phyloP scores from a whole-genome alignment of 2,888 invertebrate species.

The Stenodema calcarata region DNA sequence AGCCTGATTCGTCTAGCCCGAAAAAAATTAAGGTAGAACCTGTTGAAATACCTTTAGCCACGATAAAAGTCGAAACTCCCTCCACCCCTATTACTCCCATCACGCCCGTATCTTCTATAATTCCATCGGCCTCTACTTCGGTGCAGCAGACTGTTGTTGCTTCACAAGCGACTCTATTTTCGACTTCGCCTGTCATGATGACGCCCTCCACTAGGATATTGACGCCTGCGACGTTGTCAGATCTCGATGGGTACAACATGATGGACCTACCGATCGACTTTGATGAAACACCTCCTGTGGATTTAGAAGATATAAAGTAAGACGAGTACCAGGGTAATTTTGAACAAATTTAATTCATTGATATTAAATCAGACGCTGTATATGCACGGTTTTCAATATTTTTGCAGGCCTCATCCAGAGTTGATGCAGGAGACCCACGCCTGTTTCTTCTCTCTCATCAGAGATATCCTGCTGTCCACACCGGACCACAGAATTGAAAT shows the following conservation, averaged over 20 bases:
- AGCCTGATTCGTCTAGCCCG: constrained; percentile 5
- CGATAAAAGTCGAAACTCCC: constrained; percentile 4
- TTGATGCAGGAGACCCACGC: constrained; percentile 82
- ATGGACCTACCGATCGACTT: constrained; percentile 79
- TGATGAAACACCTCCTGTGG: constrained; percentile 67
- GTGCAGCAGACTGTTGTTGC: not conserved
- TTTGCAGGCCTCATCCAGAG: constrained; percentile 62
- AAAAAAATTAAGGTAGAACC: constrained; percentile 45
- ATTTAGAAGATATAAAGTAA: constrained; percentile 58
- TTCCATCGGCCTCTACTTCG: not conserved
- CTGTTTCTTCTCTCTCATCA: constrained; percentile 84
- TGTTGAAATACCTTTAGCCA: constrained; percentile 13
- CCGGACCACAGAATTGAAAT: constrained; percentile 84
- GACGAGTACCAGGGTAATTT: too few relatives aligned
- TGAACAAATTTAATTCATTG: not conserved
- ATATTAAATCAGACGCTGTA: too few relatives aligned
- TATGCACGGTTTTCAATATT: not conserved
- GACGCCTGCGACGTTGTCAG: constrained; percentile 58
- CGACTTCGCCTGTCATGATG: not conserved
- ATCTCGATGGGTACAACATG: constrained; percentile 73
- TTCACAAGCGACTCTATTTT: not conserved
- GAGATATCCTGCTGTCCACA: constrained; percentile 86
- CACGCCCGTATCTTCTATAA: not conserved
- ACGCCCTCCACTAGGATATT: not conserved
- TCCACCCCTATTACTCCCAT: not conserved